Evolutionary conservation across 1,140 invertebrate species (phyloP).

Genomic region (Microplitis mediator): DNA sequence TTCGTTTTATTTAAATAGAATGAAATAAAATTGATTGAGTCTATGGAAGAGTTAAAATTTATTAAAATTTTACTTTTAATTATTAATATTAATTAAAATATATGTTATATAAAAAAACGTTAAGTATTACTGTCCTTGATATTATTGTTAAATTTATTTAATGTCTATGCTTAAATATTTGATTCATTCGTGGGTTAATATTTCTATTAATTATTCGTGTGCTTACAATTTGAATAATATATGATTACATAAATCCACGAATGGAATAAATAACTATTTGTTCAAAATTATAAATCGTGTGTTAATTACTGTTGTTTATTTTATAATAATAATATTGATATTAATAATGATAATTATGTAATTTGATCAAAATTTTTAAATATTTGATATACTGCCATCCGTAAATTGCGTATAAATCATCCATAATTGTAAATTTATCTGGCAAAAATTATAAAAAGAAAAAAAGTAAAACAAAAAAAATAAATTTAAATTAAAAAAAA

Average conservation of each 20-base stretch:
- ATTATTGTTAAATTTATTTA: too few relatives aligned
- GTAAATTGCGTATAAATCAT: slow-evolving; percentile 37
- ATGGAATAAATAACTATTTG: background rate
- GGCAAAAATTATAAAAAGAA: slow-evolving; percentile 13
- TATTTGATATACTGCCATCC: slow-evolving; percentile 55
- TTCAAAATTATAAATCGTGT: background rate
- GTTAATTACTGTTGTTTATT: background rate
- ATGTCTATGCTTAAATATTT: too few relatives aligned
- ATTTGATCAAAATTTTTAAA: slow-evolving; percentile 40
- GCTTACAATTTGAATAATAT: background rate
- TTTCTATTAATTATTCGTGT: background rate
- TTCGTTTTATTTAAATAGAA: too few relatives aligned
- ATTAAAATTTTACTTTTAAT: too few relatives aligned
- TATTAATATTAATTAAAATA: too few relatives aligned
- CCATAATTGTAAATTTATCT: slow-evolving; percentile 48
- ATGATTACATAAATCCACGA: background rate
- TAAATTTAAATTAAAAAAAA: slow-evolving; percentile 33
- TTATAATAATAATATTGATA: background rate
- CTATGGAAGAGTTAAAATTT: too few relatives aligned
- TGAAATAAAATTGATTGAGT: too few relatives aligned
- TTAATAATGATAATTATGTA: background rate
- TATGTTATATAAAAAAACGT: too few relatives aligned
- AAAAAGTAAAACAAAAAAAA: slow-evolving; percentile 35
- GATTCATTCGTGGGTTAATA: background rate
- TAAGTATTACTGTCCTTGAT: too few relatives aligned